Evolutionary conservation across 2,888 invertebrate genomes (phyloP).

Genomic region (Lamproptera curius): DNA sequence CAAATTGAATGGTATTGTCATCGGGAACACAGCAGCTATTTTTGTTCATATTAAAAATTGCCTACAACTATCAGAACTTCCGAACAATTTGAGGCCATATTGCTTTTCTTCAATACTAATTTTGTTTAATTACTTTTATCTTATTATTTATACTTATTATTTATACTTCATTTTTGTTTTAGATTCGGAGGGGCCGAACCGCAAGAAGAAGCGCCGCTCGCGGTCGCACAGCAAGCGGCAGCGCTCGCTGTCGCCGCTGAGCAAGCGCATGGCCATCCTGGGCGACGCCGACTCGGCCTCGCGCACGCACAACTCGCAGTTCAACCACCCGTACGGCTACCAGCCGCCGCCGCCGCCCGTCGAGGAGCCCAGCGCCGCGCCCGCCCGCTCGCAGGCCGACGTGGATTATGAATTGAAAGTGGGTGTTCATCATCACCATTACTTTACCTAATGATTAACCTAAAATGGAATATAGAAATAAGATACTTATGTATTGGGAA

Average conservation of each 20-base stretch:
- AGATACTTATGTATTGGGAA: no score
- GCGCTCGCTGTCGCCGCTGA: conserved; percentile 87
- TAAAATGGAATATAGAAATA: no score
- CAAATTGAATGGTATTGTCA: no score
- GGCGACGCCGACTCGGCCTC: conserved; percentile 70
- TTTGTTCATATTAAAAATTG: no score
- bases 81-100: no score
- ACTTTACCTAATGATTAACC: no score
- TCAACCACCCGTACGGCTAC: conserved; percentile 82
- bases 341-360: conserved; percentile 77
- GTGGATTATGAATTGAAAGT: conserved; percentile 83
- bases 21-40: no score
- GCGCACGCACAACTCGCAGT: conserved; percentile 79
- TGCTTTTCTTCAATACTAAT: no score
- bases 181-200: conserved; percentile 74
- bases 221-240: conserved; percentile 80
- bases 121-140: no score
- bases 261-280: conserved; percentile 89
- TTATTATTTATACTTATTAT: no score
- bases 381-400: conserved; percentile 64
- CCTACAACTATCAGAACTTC: no score
- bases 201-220: conserved; percentile 79
- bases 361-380: conserved; percentile 55
- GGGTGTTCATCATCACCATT: conserved; percentile 8
- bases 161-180: no score